These are phyloP conservation scores for Laticauda colubrina DNA, from an alignment of 2,113 vertebrate genomes.

Conservation along the genomic window DNA sequence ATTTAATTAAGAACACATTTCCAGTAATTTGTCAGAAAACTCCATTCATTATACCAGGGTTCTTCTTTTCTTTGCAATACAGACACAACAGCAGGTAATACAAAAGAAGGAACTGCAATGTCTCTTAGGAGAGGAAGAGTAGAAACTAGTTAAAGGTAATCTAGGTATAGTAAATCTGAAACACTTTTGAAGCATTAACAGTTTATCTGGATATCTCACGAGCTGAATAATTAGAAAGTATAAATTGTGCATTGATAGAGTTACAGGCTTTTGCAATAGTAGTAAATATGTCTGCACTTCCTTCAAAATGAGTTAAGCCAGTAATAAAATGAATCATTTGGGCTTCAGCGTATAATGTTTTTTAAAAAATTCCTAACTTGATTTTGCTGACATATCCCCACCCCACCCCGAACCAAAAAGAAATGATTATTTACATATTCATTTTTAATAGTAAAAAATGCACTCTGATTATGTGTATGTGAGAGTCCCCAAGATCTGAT, in stretches of 20 bases:
- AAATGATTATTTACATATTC: background rate
- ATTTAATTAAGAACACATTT: background rate
- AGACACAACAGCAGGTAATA: constrained; percentile 20
- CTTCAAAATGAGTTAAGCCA: background rate
- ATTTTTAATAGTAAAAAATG: background rate
- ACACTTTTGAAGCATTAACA: background rate
- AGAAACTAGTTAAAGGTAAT: constrained; percentile 30
- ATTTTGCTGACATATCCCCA: background rate
- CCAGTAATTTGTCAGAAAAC: constrained; percentile 7
- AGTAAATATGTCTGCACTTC: background rate
- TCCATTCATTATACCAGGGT: background rate
- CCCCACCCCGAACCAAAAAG: background rate
- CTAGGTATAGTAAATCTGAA: background rate
- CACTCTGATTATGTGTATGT: background rate
- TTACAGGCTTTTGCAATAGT: background rate
- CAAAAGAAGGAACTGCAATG: constrained; percentile 44
- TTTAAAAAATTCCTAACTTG: background rate
- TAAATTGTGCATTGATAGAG: background rate
- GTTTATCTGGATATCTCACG: background rate
- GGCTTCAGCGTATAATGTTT: background rate
- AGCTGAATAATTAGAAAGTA: background rate
- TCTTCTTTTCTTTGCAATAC: constrained; percentile 5
- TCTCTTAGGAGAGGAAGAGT: constrained; percentile 21
- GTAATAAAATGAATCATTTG: background rate
- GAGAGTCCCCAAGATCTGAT: background rate